Conservation (phyloP, 2,113 vertebrate genomes). For the Anguilla japonica region DNA sequence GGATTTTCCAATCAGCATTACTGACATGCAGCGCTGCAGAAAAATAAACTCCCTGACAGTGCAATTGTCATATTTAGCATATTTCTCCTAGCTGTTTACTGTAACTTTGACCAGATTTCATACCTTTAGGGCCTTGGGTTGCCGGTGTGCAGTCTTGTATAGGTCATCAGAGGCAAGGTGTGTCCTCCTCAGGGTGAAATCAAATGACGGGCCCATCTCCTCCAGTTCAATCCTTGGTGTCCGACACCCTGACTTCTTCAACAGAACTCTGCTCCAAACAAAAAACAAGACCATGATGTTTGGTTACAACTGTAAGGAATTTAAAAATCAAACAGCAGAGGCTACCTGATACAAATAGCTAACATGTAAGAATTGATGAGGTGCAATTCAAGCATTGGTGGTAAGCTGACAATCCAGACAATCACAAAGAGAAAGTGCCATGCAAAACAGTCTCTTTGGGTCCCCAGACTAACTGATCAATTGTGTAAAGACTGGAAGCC, state of each 20-base stretch:
- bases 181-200: constrained; percentile 84
- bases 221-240: constrained; percentile 92
- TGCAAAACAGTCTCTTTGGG: no score
- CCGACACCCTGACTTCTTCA: constrained; percentile 95
- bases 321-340: no score
- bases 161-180: constrained; percentile 93
- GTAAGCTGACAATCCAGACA: no score
- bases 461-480: no score
- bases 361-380: no score
- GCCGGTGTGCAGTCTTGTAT: constrained; percentile 81
- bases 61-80: not conserved
- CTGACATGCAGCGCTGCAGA: not conserved
- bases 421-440: no score
- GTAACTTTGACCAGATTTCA: not conserved
- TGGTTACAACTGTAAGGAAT: no score
- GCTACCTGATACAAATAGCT: not conserved
- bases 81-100: not conserved
- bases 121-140: constrained; percentile 89
- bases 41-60: not conserved
- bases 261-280: constrained; percentile 71
- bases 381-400: no score
- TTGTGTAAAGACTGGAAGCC: no score
- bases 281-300: not conserved
- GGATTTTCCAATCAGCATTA: not conserved
- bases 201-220: constrained; percentile 91